These are phyloP conservation scores for Cataglyphis livida DNA, from an alignment of 2,888 invertebrate genomes.

Conservation along the genomic window DNA sequence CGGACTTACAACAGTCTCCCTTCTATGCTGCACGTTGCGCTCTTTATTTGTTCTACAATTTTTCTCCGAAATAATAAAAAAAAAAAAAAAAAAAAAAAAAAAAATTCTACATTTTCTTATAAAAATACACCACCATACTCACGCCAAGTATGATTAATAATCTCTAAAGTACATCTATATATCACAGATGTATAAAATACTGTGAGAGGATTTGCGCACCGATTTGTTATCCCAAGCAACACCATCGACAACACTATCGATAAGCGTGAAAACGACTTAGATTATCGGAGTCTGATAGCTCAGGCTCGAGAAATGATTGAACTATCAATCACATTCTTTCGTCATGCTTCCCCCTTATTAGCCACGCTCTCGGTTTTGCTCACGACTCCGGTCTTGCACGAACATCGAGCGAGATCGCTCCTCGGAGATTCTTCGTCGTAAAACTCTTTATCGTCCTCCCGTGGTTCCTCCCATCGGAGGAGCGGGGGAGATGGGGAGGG, in stretches of 20 bases:
- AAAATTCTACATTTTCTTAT: neutral
- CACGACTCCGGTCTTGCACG: constrained; percentile 30
- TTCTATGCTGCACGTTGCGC: too few relatives aligned
- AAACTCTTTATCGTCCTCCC: constrained; percentile 45
- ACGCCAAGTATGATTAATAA: neutral
- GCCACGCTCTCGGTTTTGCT: constrained; percentile 42
- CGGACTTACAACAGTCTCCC: neutral
- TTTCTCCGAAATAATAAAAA: neutral
- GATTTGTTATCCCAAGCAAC: constrained; percentile 2
- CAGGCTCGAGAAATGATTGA: neutral
- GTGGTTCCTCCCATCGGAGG: constrained; percentile 3
- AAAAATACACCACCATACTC: neutral
- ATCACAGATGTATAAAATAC: neutral
- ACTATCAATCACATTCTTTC: constrained; percentile 45
- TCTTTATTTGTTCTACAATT: neutral
- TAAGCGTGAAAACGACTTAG: constrained; percentile 36
- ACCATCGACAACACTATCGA: constrained; percentile 22
- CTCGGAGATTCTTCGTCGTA: constrained; percentile 30
- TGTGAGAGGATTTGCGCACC: neutral
- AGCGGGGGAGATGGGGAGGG: neutral
- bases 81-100: neutral
- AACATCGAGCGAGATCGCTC: constrained; percentile 46
- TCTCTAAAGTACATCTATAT: neutral
- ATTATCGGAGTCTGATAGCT: constrained; percentile 18
- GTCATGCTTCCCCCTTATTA: constrained; percentile 31